Percentiles rank a stretch among this genome's conserved stretches.
Evolutionary conservation across 92 coral and sea anemone species (phyloP).

Genomic region (Muricea muricata): DNA sequence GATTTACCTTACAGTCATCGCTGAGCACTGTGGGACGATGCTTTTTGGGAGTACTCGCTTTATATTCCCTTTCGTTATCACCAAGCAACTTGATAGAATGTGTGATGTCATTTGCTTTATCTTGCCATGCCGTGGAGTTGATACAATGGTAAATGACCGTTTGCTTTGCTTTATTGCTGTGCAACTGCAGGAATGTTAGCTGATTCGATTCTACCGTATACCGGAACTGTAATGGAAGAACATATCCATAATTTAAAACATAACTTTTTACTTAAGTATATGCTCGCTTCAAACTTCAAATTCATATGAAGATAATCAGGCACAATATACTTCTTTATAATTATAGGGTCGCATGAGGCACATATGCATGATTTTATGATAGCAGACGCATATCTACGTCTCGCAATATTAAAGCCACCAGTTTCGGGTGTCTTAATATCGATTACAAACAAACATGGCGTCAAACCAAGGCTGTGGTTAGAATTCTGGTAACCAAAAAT

Average conservation of each 20-base stretch:
- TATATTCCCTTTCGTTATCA: slow-evolving; percentile 39
- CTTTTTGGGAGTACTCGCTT: slow-evolving; percentile 26
- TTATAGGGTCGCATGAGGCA: no score
- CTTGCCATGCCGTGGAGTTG: slow-evolving; percentile 36
- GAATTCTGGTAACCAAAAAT: no score
- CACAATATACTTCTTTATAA: no score
- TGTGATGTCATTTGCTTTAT: slow-evolving; percentile 19
- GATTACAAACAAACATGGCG: no score
- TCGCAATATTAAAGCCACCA: no score
- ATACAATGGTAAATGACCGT: slow-evolving; percentile 27
- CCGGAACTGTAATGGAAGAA: slow-evolving; percentile 23
- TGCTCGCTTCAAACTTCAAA: no score
- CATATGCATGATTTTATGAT: no score
- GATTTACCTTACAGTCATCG: slow-evolving; percentile 31
- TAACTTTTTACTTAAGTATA: no score
- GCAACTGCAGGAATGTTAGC: slow-evolving; percentile 41
- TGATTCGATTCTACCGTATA: slow-evolving; percentile 29
- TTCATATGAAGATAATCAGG: no score
- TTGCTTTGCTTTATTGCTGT: slow-evolving; percentile 31
- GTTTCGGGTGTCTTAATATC: no score
- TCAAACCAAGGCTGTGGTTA: no score
- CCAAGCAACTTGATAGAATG: slow-evolving; percentile 41
- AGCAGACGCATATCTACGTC: no score
- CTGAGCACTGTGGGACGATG: slow-evolving; percentile 36
- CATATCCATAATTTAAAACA: neutral